Evolutionary conservation across 2,888 invertebrate genomes (phyloP).

Genomic region (Saturnia japonica): DNA sequence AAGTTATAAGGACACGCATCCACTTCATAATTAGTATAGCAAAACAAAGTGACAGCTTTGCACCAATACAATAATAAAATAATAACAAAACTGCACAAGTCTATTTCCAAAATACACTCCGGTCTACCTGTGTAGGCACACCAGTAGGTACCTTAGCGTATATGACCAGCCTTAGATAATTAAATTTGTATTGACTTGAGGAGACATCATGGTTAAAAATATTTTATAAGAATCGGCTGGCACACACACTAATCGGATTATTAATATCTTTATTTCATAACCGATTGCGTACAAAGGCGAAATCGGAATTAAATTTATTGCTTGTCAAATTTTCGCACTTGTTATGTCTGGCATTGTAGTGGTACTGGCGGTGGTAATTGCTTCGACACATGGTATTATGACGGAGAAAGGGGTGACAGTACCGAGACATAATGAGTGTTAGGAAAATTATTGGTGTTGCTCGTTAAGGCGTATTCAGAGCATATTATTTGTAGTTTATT

Average conservation of each 20-base stretch:
- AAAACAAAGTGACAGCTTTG: too few relatives aligned
- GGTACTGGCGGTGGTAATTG: constrained; percentile 66
- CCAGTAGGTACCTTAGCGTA: too few relatives aligned
- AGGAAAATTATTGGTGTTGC: constrained; percentile 45
- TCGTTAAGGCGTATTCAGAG: constrained; percentile 51
- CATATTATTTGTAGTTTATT: constrained; percentile 28
- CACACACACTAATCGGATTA: constrained; percentile 6
- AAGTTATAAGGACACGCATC: too few relatives aligned
- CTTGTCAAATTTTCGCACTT: constrained; percentile 75
- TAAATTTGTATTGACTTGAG: too few relatives aligned
- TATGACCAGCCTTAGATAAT: too few relatives aligned
- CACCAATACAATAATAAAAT: too few relatives aligned
- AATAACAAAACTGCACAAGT: too few relatives aligned
- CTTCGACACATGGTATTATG: constrained; percentile 70
- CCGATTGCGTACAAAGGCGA: constrained; percentile 64
- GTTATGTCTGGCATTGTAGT: constrained; percentile 62
- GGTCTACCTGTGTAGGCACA: too few relatives aligned
- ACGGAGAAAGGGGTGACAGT: constrained; percentile 60
- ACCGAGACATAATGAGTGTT: constrained; percentile 42
- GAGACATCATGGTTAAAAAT: too few relatives aligned
- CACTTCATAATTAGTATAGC: too few relatives aligned
- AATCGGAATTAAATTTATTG: constrained; percentile 73
- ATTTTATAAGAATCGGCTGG: background rate
- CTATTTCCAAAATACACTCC: too few relatives aligned
- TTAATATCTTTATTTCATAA: constrained; percentile 65